phyloP scores from a whole-genome alignment of 2,113 vertebrate species.

The Oplegnathus fasciatus region DNA sequence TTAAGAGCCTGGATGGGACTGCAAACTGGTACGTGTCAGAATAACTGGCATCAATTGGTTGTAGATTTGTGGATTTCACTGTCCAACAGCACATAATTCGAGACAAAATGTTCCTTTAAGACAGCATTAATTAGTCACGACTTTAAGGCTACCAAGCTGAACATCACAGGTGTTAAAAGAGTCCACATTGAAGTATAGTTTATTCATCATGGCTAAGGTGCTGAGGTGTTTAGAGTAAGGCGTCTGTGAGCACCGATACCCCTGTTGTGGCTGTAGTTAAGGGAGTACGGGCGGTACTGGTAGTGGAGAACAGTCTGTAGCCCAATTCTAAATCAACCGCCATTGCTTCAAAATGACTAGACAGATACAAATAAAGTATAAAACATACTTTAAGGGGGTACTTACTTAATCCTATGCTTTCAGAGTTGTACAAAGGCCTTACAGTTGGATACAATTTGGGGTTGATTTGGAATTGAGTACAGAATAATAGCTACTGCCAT shows the following conservation, averaged over 20 bases:
- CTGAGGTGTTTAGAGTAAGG: conserved; percentile 74
- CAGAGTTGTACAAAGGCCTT: conserved; percentile 35
- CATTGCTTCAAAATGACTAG: conserved; percentile 12
- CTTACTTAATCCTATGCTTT: conserved; percentile 13
- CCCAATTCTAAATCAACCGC: conserved; percentile 61
- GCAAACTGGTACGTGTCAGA: not conserved
- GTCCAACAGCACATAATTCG: not conserved
- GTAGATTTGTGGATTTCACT: not conserved
- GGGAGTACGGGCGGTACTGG: conserved; percentile 24
- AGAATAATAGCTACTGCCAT: conserved; percentile 21
- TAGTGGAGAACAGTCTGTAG: conserved; percentile 35
- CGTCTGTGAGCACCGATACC: conserved; percentile 60
- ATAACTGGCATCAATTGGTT: not conserved
- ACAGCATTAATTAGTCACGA: conserved; percentile 1
- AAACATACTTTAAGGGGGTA: not conserved
- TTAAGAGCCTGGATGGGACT: not conserved
- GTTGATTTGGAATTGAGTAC: conserved; percentile 54
- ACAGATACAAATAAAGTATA: conserved; percentile 10
- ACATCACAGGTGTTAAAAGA: conserved; percentile 34
- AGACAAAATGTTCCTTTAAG: conserved; percentile 53
- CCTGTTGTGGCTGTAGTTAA: conserved; percentile 46
- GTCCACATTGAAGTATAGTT: conserved; percentile 34
- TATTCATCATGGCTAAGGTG: conserved; percentile 68
- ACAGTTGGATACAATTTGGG: conserved; percentile 8
- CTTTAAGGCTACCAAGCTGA: conserved; percentile 57